A percentile compares a stretch with the other conserved stretches of the same genome.
phyloP scores from a whole-genome alignment of 2,888 invertebrate genomes.

The Pegoplata infirma region DNA sequence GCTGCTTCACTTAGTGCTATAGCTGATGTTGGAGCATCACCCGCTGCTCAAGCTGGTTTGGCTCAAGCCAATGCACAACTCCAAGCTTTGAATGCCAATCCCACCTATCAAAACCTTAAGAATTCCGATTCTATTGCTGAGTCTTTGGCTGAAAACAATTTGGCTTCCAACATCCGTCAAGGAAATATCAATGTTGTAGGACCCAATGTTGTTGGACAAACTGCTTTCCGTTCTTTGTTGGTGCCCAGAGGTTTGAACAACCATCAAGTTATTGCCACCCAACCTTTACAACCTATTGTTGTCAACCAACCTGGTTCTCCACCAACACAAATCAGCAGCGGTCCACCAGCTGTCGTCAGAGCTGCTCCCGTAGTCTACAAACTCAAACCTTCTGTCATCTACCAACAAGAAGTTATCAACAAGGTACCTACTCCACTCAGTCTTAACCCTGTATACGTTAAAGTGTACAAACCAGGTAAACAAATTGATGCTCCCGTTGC shows the following conservation, averaged over 20 bases:
- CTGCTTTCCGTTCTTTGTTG: constrained; percentile 73
- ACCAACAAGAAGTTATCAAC: constrained; percentile 76
- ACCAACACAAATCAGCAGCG: constrained; percentile 72
- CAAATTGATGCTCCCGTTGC: constrained; percentile 71
- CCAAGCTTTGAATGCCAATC: constrained; percentile 69
- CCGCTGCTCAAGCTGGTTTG: constrained; percentile 70
- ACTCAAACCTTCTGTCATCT: constrained; percentile 75
- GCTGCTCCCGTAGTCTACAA: constrained; percentile 76
- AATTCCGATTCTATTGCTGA: constrained; percentile 74
- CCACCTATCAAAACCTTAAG: constrained; percentile 71
- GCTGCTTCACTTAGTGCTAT: constrained; percentile 68
- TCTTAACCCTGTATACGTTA: constrained; percentile 76
- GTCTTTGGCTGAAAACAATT: constrained; percentile 70
- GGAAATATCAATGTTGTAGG: constrained; percentile 73
- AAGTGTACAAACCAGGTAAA: constrained; percentile 77
- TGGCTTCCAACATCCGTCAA: constrained; percentile 74
- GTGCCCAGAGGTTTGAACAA: constrained; percentile 73
- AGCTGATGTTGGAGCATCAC: constrained; percentile 70
- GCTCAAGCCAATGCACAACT: constrained; percentile 71
- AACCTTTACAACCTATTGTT: constrained; percentile 74
- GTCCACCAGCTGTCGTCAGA: constrained; percentile 74
- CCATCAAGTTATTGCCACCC: constrained; percentile 73
- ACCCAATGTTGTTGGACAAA: constrained; percentile 73
- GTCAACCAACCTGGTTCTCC: constrained; percentile 75
- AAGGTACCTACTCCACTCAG: constrained; percentile 75